These are phyloP conservation scores for Tetranychus urticae DNA, from an alignment of 1,140 invertebrate genomes.

Conservation along the genomic window DNA sequence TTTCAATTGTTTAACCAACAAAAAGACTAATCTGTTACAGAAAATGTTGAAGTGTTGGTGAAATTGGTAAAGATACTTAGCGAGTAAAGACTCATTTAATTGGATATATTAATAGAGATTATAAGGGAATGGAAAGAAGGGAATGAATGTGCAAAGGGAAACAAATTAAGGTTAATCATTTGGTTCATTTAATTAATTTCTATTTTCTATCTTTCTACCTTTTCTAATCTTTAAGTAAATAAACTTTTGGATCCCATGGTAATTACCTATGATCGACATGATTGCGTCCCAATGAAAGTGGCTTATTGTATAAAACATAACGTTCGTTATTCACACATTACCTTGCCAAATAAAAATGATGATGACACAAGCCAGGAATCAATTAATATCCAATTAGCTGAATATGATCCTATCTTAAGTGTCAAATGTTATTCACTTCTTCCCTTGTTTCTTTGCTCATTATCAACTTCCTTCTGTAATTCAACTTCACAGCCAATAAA, in stretches of 20 bases:
- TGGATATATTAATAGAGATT: too few species aligned
- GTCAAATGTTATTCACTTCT: constrained; percentile 59
- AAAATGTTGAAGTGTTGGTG: too few species aligned
- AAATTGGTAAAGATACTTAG: too few species aligned
- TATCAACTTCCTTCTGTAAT: constrained; percentile 58
- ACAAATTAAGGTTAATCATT: too few species aligned
- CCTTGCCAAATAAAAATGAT: constrained; percentile 10
- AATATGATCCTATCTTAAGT: constrained; percentile 52
- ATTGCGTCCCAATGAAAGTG: constrained; percentile 9
- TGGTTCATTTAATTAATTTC: too few species aligned
- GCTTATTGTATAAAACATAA: constrained; percentile 15
- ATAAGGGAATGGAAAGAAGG: too few species aligned
- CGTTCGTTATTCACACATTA: constrained; percentile 13
- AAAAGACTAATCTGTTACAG: too few species aligned
- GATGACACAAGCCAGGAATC: constrained; percentile 9
- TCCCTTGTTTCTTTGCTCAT: constrained; percentile 49
- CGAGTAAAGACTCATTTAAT: too few species aligned
- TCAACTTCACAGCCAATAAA: constrained; percentile 25
- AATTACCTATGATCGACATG: not conserved
- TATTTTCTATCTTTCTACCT: too few species aligned
- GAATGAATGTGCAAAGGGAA: too few species aligned
- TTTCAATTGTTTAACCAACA: too few species aligned
- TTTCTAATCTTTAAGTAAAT: too few species aligned
- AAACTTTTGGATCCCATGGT: not conserved
- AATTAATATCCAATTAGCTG: constrained; percentile 34